phyloP scores from a whole-genome alignment of 2,888 invertebrate genomes.

The Embidobia sp. region DNA sequence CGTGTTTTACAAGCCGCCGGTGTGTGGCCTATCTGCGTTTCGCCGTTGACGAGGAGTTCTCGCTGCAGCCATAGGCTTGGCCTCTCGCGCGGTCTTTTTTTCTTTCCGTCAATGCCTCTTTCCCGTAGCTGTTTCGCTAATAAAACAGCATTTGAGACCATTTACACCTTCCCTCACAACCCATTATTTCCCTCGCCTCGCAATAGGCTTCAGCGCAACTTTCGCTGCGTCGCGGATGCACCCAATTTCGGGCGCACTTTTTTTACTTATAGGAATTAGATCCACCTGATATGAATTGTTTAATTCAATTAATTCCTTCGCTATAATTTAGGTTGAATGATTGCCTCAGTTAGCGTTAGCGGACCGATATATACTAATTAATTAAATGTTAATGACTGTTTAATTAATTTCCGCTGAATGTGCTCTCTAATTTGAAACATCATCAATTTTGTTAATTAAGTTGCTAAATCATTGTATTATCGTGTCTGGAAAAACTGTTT shows the following conservation, averaged over 20 bases:
- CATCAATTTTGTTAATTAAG: conserved; percentile 48
- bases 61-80: conserved; percentile 61
- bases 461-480: too few species aligned
- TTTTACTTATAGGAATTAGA: conserved; percentile 7
- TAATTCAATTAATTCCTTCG: conserved; percentile 30
- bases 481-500: too few species aligned
- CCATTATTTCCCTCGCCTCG: conserved; percentile 31
- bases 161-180: conserved; percentile 75
- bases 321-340: conserved; percentile 36
- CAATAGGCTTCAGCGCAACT: too few species aligned
- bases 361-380: conserved; percentile 43
- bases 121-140: conserved; percentile 72
- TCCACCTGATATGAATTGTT: conserved; percentile 28
- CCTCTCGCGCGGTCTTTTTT: conserved; percentile 62
- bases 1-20: conserved; percentile 81
- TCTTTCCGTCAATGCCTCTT: conserved; percentile 64
- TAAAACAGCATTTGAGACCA: conserved; percentile 76
- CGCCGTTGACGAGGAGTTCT: conserved; percentile 76
- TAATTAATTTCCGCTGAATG: conserved; percentile 43
- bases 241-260: conserved; percentile 1
- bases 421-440: conserved; percentile 37
- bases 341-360: conserved; percentile 12
- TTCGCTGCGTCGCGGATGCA: too few species aligned
- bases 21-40: conserved; percentile 78
- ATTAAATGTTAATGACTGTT: conserved; percentile 55